A percentile compares a stretch with the other conserved stretches of the same genome.
Evolutionary conservation across 2,113 vertebrate genomes (phyloP).

Genomic region (Xiphophorus couchianus): DNA sequence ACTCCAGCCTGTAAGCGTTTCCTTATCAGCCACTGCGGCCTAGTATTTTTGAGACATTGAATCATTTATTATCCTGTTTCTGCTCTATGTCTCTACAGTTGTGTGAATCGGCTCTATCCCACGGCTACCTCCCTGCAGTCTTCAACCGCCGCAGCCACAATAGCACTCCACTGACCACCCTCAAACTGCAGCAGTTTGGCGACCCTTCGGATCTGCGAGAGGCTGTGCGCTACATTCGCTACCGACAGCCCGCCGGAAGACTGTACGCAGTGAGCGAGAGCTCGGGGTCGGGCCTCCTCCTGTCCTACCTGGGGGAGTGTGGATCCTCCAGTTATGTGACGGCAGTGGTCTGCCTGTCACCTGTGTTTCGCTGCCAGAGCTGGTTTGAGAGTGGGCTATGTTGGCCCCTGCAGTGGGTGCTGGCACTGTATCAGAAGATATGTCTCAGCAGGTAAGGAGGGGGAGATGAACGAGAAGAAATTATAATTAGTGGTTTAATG

Average conservation of each 20-base stretch:
- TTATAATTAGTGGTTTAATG: neutral
- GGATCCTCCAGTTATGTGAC: constrained; percentile 86
- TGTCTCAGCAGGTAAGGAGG: constrained; percentile 81
- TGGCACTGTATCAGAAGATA: constrained; percentile 84
- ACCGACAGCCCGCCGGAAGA: constrained; percentile 79
- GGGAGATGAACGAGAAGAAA: neutral
- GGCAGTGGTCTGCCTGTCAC: constrained; percentile 84
- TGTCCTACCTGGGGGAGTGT: constrained; percentile 86
- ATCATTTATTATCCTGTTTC: neutral
- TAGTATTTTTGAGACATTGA: neutral
- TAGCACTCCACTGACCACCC: constrained; percentile 83
- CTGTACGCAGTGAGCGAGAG: constrained; percentile 85
- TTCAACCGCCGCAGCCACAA: constrained; percentile 90
- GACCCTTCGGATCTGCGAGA: constrained; percentile 84
- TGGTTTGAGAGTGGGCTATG: constrained; percentile 83
- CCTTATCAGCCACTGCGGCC: neutral
- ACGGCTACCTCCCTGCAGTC: constrained; percentile 84
- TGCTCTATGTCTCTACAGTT: constrained; percentile 65
- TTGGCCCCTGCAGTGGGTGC: constrained; percentile 75
- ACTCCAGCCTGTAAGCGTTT: neutral
- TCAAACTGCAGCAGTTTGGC: constrained; percentile 86
- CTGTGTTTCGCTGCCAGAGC: constrained; percentile 83
- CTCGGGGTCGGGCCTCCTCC: constrained; percentile 83
- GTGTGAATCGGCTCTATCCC: constrained; percentile 79
- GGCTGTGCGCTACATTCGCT: constrained; percentile 83